Conservation (phyloP, 2,113 vertebrate species). For the Semicossyphus pulcher region DNA sequence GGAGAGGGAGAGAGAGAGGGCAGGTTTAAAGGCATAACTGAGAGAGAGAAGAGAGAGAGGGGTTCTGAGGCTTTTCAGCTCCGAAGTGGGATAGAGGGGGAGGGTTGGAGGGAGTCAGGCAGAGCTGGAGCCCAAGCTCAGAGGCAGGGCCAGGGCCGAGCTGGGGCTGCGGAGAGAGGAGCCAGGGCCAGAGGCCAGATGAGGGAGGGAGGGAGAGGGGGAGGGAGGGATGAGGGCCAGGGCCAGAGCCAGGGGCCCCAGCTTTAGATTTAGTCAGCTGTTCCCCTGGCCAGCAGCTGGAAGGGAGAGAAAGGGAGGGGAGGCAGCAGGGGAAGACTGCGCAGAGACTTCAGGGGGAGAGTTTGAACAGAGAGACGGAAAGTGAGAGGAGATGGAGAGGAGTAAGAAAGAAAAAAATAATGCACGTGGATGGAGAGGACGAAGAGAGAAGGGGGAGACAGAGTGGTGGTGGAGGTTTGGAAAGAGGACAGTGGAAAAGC, state of each 20-base stretch:
- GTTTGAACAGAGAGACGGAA: slow-evolving; percentile 54
- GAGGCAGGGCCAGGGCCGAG: slow-evolving; percentile 71
- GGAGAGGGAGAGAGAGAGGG: slow-evolving; percentile 22
- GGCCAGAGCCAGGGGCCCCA: slow-evolving; percentile 72
- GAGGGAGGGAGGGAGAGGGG: slow-evolving; percentile 39
- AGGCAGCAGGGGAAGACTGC: slow-evolving; percentile 43
- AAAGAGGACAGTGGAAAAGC: slow-evolving; percentile 80
- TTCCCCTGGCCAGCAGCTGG: slow-evolving; percentile 81
- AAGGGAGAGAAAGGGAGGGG: slow-evolving; percentile 56
- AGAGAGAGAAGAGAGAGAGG: slow-evolving; percentile 42
- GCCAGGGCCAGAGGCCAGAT: slow-evolving; percentile 77
- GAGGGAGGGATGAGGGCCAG: slow-evolving; percentile 52
- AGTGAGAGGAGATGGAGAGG: slow-evolving; percentile 62
- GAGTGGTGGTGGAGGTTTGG: slow-evolving; percentile 68
- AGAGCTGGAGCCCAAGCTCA: slow-evolving; percentile 69
- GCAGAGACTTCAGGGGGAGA: slow-evolving; percentile 30
- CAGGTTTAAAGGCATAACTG: slow-evolving; percentile 55
- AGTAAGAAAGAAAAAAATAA: slow-evolving; percentile 36
- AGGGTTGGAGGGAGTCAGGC: slow-evolving; percentile 71
- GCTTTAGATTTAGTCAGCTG: slow-evolving; percentile 83
- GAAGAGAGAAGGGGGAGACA: slow-evolving; percentile 21
- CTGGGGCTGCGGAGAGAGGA: slow-evolving; percentile 72
- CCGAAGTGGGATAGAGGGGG: slow-evolving; percentile 67
- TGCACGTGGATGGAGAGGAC: slow-evolving; percentile 11
- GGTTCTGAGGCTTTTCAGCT: slow-evolving; percentile 70